A percentile compares a stretch with the other conserved stretches of the same genome.
Evolutionary conservation across 2,888 invertebrate genomes (phyloP).

Genomic region (Caenorhabditis zanzibari): DNA sequence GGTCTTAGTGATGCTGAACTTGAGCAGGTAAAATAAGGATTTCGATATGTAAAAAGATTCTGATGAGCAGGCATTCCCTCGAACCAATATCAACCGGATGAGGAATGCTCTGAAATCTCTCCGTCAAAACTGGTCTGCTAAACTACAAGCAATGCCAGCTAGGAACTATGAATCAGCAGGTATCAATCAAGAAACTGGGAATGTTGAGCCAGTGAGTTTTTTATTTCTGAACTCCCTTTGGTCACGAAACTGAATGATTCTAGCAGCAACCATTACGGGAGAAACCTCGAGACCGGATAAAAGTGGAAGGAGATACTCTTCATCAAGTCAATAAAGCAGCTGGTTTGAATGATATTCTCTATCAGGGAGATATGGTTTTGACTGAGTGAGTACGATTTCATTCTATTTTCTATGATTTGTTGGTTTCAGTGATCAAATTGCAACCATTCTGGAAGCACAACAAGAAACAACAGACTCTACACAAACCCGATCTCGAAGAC

Average conservation of each 20-base stretch:
- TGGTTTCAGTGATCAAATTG: slow-evolving; percentile 53
- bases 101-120: slow-evolving; percentile 38
- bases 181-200: slow-evolving; percentile 15
- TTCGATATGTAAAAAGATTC: neutral
- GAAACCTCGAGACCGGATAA: slow-evolving; percentile 61
- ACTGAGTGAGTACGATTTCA: slow-evolving; percentile 58
- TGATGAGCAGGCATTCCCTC: slow-evolving; percentile 45
- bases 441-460: slow-evolving; percentile 54
- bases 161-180: slow-evolving; percentile 19
- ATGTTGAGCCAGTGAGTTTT: slow-evolving; percentile 4
- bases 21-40: slow-evolving; percentile 30
- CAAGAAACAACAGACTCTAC: slow-evolving; percentile 14
- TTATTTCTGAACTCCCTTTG: neutral
- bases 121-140: slow-evolving; percentile 58
- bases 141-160: slow-evolving; percentile 60
- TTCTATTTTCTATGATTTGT: neutral
- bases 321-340: slow-evolving; percentile 69
- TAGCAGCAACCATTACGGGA: slow-evolving; percentile 47
- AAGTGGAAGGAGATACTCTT: slow-evolving; percentile 62
- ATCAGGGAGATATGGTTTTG: slow-evolving; percentile 76
- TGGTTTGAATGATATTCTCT: slow-evolving; percentile 69
- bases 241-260: neutral
- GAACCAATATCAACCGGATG: slow-evolving; percentile 51
- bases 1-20: slow-evolving; percentile 48
- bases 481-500: slow-evolving; percentile 30